Evolutionary conservation across 2,797 vertebrate genomes (phyloP).

Genomic region (Gallinago solitaria): DNA sequence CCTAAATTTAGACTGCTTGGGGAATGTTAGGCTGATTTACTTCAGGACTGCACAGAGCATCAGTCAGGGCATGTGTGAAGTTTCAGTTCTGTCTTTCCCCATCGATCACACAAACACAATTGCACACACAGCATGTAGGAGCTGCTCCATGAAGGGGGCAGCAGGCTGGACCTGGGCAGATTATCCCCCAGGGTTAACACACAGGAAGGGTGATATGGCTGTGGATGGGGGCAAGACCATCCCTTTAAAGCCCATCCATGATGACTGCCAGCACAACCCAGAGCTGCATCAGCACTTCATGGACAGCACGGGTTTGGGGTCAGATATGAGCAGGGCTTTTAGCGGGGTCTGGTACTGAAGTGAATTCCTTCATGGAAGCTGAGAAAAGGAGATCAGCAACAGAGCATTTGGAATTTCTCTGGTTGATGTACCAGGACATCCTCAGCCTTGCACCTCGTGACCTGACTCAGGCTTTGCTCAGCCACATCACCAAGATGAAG

Average conservation of each 20-base stretch:
- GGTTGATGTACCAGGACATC: not conserved
- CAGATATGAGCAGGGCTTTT: not conserved
- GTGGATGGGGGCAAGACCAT: accelerated
- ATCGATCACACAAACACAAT: not conserved
- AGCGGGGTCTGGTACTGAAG: not conserved
- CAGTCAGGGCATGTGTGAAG: not conserved
- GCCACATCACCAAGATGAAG: accelerated
- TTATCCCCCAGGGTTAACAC: not conserved
- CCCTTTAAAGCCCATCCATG: not conserved
- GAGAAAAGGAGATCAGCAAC: not conserved
- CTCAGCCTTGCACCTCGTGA: accelerated
- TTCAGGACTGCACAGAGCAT: not conserved
- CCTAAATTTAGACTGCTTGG: not conserved
- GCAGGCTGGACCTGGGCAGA: not conserved
- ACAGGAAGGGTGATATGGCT: not conserved
- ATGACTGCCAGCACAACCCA: not conserved
- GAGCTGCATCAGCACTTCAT: accelerated
- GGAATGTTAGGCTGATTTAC: not conserved
- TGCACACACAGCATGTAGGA: accelerated
- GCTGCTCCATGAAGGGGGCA: not conserved
- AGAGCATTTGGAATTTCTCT: not conserved
- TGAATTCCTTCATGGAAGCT: not conserved
- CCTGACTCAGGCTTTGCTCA: not conserved
- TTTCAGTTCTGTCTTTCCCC: not conserved
- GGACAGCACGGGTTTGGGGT: not conserved